phyloP scores from a whole-genome alignment of 2,797 vertebrate genomes.

The Syncerus caffer region DNA sequence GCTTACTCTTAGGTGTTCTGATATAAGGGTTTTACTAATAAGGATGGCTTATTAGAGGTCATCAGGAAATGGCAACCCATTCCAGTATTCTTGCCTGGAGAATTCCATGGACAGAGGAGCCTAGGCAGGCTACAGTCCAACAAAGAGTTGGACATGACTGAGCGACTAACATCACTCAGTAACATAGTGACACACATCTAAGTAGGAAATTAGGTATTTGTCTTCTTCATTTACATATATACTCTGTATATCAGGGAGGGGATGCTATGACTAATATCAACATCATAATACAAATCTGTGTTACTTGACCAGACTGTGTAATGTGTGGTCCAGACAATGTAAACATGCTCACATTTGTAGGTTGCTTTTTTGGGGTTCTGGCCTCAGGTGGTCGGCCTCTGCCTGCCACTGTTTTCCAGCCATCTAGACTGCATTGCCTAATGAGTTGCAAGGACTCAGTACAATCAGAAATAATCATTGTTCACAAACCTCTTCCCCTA shows the following conservation, averaged over 20 bases:
- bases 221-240: not conserved
- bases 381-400: not conserved
- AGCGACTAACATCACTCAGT: not conserved
- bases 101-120: not conserved
- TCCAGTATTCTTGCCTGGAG: not conserved
- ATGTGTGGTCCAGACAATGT: not conserved
- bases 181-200: not conserved
- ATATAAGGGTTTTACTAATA: not conserved
- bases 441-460: not conserved
- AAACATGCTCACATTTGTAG: rapidly evolving
- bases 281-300: not conserved
- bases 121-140: not conserved
- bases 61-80: not conserved
- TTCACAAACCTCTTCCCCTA: not conserved
- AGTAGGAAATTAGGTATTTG: not conserved
- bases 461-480: not conserved
- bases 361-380: not conserved
- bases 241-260: not conserved
- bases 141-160: not conserved
- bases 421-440: not conserved
- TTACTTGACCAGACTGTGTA: not conserved
- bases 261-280: not conserved
- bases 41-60: not conserved
- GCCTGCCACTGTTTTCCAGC: not conserved
- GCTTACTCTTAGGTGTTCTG: not conserved